These are phyloP conservation scores for Spongilla lacustris DNA, from an alignment of 37 sponge, comb jelly and placozoan genomes.

Conservation along the genomic window DNA sequence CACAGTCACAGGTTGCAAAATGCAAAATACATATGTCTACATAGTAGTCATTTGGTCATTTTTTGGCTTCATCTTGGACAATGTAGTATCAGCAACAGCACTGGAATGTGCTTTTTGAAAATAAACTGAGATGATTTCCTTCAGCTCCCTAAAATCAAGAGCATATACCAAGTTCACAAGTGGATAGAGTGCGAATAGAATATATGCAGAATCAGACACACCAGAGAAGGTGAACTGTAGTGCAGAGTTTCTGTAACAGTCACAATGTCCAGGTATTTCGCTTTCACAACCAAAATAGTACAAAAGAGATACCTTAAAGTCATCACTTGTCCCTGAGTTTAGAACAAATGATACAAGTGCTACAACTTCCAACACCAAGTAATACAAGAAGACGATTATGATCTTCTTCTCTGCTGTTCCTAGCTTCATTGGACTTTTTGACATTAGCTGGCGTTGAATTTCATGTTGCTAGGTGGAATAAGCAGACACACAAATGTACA, in stretches of 20 bases:
- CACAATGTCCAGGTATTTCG: constrained; percentile 7
- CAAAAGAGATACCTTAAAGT: background rate
- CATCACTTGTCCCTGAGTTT: background rate
- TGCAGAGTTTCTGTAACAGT: background rate
- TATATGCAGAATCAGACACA: background rate
- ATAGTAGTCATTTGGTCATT: background rate
- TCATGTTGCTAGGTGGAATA: constrained; percentile 7
- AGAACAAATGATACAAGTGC: constrained; percentile 1
- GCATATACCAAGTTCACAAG: constrained; percentile 22
- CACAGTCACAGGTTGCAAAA: no score
- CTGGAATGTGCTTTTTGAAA: background rate
- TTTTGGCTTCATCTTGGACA: background rate
- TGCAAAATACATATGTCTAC: no score
- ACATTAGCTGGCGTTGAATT: background rate
- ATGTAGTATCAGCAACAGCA: background rate
- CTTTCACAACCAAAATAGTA: constrained; percentile 34
- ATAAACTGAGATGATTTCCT: background rate
- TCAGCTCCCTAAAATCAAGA: background rate
- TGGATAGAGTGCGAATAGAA: constrained; percentile 22
- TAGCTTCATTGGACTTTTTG: constrained; percentile 4
- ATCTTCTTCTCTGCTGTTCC: constrained; percentile 41
- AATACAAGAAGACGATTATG: constrained; percentile 38
- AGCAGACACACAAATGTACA: background rate
- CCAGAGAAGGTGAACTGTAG: background rate
- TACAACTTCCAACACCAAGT: constrained; percentile 13